A percentile compares a stretch with the other conserved stretches of the same genome.
Evolutionary conservation across 2,797 vertebrate genomes (phyloP).

Genomic region (Pangasius macronema): DNA sequence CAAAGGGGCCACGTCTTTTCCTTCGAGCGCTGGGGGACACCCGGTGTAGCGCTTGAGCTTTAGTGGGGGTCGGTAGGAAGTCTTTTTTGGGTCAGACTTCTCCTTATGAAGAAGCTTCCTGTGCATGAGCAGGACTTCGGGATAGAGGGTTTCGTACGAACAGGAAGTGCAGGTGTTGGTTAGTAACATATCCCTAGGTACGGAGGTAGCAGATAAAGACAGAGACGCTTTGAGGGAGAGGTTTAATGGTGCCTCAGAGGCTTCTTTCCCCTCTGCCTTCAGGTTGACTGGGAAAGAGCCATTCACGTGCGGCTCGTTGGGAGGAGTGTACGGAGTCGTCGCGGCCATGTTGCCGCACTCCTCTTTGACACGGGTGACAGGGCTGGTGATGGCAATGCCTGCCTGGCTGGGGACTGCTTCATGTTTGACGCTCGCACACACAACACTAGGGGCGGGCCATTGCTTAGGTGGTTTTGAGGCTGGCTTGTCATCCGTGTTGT

Average conservation of each 20-base stretch:
- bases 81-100: slow-evolving; percentile 72
- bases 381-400: slow-evolving; percentile 28
- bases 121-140: slow-evolving; percentile 92
- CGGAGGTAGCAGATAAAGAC: slow-evolving; percentile 66
- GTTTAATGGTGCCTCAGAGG: slow-evolving; percentile 81
- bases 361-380: slow-evolving; percentile 58
- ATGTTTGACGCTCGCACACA: slow-evolving; percentile 57
- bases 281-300: slow-evolving; percentile 57
- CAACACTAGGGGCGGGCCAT: slow-evolving; percentile 65
- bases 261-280: slow-evolving; percentile 68
- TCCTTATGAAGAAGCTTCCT: slow-evolving; percentile 86
- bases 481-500: slow-evolving; percentile 67
- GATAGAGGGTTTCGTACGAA: slow-evolving; percentile 87
- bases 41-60: slow-evolving; percentile 81
- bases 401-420: slow-evolving; percentile 46
- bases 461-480: slow-evolving; percentile 72
- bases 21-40: slow-evolving; percentile 89
- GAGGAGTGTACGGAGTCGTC: slow-evolving; percentile 46
- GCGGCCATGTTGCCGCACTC: slow-evolving; percentile 61
- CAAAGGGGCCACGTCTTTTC: slow-evolving; percentile 85
- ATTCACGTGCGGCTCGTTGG: slow-evolving; percentile 47
- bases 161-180: slow-evolving; percentile 82
- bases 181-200: slow-evolving; percentile 69
- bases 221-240: slow-evolving; percentile 78
- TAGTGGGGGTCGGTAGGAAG: slow-evolving; percentile 18